Evolutionary conservation across 2,113 vertebrate genomes (phyloP).

Genomic region (Peromyscus leucopus): DNA sequence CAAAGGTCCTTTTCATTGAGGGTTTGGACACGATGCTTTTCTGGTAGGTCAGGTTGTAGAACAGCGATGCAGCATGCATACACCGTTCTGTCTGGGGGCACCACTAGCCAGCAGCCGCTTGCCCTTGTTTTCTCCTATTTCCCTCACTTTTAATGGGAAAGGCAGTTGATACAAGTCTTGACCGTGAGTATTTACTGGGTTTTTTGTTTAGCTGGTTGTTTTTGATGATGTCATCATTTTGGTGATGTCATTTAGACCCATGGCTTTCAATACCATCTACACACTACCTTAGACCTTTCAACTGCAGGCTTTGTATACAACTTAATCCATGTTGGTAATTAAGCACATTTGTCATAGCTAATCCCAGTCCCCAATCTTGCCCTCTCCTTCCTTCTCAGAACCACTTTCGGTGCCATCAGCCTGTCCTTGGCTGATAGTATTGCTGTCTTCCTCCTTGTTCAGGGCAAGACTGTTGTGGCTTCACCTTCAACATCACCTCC

Average conservation of each 20-base stretch:
- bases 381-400: background rate
- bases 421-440: background rate
- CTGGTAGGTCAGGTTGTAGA: background rate
- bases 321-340: background rate
- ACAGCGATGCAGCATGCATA: background rate
- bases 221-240: background rate
- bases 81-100: background rate
- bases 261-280: background rate
- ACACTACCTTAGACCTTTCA: background rate
- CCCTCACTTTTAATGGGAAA: background rate
- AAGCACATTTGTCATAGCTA: background rate
- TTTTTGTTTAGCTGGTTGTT: background rate
- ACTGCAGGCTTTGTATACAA: background rate
- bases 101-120: background rate
- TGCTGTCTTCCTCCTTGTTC: background rate
- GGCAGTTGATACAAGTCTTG: background rate
- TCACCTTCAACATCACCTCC: background rate
- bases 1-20: background rate
- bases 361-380: background rate
- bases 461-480: background rate
- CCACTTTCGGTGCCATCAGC: accelerated
- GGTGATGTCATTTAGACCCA: background rate
- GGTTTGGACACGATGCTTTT: background rate
- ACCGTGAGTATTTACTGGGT: background rate
- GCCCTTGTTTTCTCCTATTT: background rate